A percentile compares a stretch with the other conserved stretches of the same genome.
phyloP scores from a whole-genome alignment of 1,140 invertebrate genomes.

The Papilio aristodemus region DNA sequence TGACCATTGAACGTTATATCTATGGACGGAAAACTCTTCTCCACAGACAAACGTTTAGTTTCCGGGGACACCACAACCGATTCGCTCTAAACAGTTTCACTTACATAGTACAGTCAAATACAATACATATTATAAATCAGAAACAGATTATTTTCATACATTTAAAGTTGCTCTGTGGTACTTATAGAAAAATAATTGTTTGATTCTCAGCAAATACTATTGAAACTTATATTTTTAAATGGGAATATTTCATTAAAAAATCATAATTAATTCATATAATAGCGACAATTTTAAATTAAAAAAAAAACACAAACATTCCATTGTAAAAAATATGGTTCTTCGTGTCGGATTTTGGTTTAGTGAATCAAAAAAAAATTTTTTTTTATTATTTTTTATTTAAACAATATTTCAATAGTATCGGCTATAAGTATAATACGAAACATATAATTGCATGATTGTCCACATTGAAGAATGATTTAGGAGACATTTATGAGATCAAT shows the following conservation, averaged over 20 bases:
- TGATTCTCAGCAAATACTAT: slow-evolving; percentile 28
- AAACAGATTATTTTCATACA: neutral
- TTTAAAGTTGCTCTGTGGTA: neutral
- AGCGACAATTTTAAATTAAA: neutral
- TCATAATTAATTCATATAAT: neutral
- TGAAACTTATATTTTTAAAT: neutral
- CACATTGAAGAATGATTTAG: slow-evolving; percentile 24
- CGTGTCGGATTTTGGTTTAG: neutral
- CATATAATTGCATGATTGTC: slow-evolving; percentile 4
- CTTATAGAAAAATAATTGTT: neutral
- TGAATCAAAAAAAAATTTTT: too few species aligned
- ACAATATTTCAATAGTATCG: slow-evolving; percentile 12
- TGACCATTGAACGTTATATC: slow-evolving; percentile 23
- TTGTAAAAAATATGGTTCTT: slow-evolving; percentile 25
- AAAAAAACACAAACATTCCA: neutral
- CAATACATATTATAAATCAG: neutral
- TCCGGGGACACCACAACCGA: slow-evolving; percentile 30
- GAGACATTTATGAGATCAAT: slow-evolving; percentile 55
- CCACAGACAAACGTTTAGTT: slow-evolving; percentile 31
- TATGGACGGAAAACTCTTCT: slow-evolving; percentile 31
- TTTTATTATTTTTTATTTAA: too few species aligned
- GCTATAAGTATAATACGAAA: neutral
- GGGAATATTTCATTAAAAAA: neutral
- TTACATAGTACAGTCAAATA: neutral
- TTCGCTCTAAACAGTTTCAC: slow-evolving; percentile 19